Base-by-base conservation (phyloP, 2,113 vertebrate genomes). In the Echinops telfairi region DNA sequence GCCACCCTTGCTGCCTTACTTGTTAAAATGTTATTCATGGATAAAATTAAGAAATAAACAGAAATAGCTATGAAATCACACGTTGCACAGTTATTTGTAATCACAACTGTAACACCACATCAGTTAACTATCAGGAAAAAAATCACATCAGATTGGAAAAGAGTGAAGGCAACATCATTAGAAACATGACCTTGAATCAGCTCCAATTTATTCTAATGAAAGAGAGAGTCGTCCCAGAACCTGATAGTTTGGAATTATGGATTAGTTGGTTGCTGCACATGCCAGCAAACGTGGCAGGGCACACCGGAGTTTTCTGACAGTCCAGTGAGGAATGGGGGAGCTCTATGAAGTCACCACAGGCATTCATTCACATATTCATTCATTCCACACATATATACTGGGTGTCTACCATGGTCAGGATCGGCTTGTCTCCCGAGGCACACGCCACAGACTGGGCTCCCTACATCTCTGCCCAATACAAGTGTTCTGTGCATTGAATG, bases 31-130 rank as follows among this genome's bases (percentile, higher is more conserved):
- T 17, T 80, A 95, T 92, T 93, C 83, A 86, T 62, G 66, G 47
- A 78, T 73, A 94, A 95, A 95, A 94, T 95, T 90, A 3, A 92
- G 93, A 96, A 95, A 80, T 95, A 94, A 93, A 86, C 86, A 62
- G 58, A 96, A 95, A 62, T 33, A 90, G 68, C 88, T 90, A 19
- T 88, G 90, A 78, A 53, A 95, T 95, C 88, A 62, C 20, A 91
- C 86, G 85, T 78, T 73, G 40, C 75, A 84, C 12, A 43, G 43
- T 87, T 84, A 19, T 94, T 92, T 93, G 83, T 90, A 95, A 96
- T 90, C 90, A 92, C 36, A 88, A 75, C 60, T 79, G 19, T 64
- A 73, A 80, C 29, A 86, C 58, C 47, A 83, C 53, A 80, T 88
- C 64, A 77, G 90, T 53, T 90, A 91, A 92, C 64, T 80, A 85